phyloP scores from a whole-genome alignment of 1,140 invertebrate genomes.

The Pseudoatta argentina region DNA sequence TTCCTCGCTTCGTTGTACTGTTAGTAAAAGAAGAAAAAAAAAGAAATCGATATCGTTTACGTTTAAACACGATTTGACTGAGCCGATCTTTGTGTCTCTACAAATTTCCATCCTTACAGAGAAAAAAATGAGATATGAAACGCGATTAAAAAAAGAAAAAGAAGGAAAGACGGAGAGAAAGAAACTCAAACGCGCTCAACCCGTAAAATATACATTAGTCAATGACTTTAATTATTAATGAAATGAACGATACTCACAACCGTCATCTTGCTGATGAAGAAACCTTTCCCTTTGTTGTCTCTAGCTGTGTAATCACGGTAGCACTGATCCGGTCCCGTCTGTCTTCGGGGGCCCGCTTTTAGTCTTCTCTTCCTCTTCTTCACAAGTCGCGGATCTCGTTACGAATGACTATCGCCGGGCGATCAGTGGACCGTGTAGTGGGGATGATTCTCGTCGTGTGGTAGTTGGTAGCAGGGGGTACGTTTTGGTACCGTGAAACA shows the following conservation, averaged over 20 bases:
- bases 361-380: slow-evolving; percentile 20
- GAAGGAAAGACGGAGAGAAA: background rate
- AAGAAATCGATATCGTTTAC: slow-evolving; percentile 5
- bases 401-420: slow-evolving; percentile 3
- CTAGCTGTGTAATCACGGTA: background rate
- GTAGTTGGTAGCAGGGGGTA: slow-evolving; percentile 48
- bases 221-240: background rate
- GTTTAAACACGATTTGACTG: background rate
- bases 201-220: background rate
- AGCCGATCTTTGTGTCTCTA: background rate
- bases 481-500: slow-evolving; percentile 64
- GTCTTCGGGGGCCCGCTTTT: background rate
- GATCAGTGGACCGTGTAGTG: background rate
- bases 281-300: background rate
- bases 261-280: slow-evolving; percentile 28
- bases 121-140: background rate
- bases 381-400: slow-evolving; percentile 65
- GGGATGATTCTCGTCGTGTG: background rate
- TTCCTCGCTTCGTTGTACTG: background rate
- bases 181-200: no score
- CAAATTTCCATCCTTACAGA: background rate
- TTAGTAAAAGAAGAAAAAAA: background rate
- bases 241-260: slow-evolving; percentile 57
- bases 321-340: background rate
- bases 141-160: background rate